phyloP scores from a whole-genome alignment of 2,797 vertebrate species.

The Phalanger gymnotis region DNA sequence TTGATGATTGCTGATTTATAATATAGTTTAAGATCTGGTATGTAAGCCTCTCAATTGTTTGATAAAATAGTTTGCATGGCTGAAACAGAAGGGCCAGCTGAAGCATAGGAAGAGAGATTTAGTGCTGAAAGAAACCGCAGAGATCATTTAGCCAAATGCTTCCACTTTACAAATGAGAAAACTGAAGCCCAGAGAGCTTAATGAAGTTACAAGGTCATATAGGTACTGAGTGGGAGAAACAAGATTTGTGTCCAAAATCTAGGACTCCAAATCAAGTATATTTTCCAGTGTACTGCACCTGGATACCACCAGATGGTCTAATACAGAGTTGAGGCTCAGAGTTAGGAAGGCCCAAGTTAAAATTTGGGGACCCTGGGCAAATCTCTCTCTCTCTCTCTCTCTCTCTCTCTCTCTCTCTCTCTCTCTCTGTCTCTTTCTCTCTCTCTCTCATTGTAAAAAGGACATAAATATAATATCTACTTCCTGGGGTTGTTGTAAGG shows the following conservation, averaged over 20 bases:
- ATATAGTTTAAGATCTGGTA: too few relatives aligned
- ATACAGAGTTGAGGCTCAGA: too few relatives aligned
- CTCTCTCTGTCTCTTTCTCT: too few relatives aligned
- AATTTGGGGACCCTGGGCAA: too few relatives aligned
- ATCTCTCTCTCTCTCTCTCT: too few relatives aligned
- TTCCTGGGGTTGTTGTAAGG: too few relatives aligned
- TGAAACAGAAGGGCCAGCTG: neutral
- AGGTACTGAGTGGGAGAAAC: neutral
- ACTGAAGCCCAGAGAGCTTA: neutral
- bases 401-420: too few relatives aligned
- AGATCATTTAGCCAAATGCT: neutral
- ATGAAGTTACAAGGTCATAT: neutral
- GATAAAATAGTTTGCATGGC: neutral
- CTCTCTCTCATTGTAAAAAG: too few relatives aligned
- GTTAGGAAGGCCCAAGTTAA: too few relatives aligned
- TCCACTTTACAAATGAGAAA: neutral
- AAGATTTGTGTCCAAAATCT: neutral
- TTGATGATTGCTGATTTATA: too few relatives aligned
- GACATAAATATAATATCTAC: too few relatives aligned
- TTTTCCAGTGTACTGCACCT: neutral
- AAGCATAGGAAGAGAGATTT: neutral
- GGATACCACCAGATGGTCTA: too few relatives aligned
- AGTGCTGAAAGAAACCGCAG: neutral
- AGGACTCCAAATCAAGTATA: neutral
- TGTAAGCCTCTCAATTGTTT: neutral